Evolutionary conservation across 2,113 vertebrate species (phyloP), one percentile per base, ranked within the genome.

Genomic region (Callaeas wilsoni): DNA sequence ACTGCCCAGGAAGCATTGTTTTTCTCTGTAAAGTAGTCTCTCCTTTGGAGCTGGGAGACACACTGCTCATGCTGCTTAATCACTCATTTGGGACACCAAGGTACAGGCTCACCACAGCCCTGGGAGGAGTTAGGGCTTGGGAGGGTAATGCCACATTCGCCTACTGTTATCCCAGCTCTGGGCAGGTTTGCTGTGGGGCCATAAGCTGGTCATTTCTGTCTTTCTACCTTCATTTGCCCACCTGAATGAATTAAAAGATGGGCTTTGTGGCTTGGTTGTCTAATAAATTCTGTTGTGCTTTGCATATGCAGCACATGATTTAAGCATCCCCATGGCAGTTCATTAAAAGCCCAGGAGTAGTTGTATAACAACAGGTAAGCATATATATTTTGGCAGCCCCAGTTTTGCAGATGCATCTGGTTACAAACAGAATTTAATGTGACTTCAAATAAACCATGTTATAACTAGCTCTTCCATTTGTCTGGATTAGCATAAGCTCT

Each of bases 401-500:
- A 26, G 37, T 77, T 92, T 87, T 82, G 47, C 55, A 67, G 60
- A 94, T 77, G 71, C 86, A 86, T 89, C 65, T 82, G 49, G 52
- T 78, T 91, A 25, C 59, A 67, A 94, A 84, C 27, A 81, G 69
- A 94, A 88, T 94, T 91, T 94, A 83, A 82, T 69, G 67, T 60
- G 64, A 90, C 92, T 95, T 88, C 69, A 87, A 87, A 90, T 90
- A 95, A 94, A 89, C 42, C 49, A 49, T 76, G 62, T 93, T 84
- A 69, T 93, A 96, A 91, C 7, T 5, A 94, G 63, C n/a, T 71
- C 65, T 93, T 46, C 86, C 62, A 33, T 96, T 95, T 91, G 83
- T 92, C 64, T 82, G 82, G 90, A 91, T 95, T 95, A 96, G n/a
- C 84, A 95, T 95, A 96, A 94, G 59, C 87, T 92, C 81, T 93